Base-by-base conservation (phyloP, 2,113 vertebrate genomes). In the Toxostoma redivivum region DNA sequence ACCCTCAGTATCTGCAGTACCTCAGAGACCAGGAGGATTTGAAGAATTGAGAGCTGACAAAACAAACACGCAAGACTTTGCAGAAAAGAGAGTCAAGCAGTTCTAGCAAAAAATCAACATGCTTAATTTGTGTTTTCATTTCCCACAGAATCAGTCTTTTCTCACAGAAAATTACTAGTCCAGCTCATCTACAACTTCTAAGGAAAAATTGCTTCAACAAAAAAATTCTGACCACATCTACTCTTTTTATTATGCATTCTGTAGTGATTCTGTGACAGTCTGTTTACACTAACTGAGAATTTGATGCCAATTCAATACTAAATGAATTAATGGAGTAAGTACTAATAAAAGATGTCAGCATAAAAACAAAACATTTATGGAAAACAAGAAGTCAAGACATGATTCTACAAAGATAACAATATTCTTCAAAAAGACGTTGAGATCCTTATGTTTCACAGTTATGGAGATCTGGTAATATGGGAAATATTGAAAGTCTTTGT, bases 51-150 rank as follows among this genome's bases (percentile, higher is more conserved):
- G 19, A 48, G 33, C 14, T 66, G 42, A 74, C 60, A 60, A 56
- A 78, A 53, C 25, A 24, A 60, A 47, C 0, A 0, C 4, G 9
- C 38, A 47, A 37, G 22, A 70, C 4, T 4, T 5, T 47, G 64
- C 37, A 57, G 25, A 37, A 37, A 79, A 85, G 4, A 48, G 27
- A 79, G 70, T 15, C 25, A 20, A 66, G 33, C 25, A 18, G 18
- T 30, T 79, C 35, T 22, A 71, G 50, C 33, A 62, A 56, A 90
- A 72, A 28, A 60, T 27, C 54, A 64, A 50, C 7, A 4, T 11
- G 25, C 10, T 53, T 23, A 10, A 61, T 31, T 61, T n/a, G 25
- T n/a, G 27, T 22, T 61, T 71, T 8, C 30, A 21, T 58, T 82
- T 64, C 35, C 14, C 27, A 54, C 15, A 62, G 45, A 83, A 73